phyloP scores from a whole-genome alignment of 2,888 invertebrate species.

The Clivina fossor region DNA sequence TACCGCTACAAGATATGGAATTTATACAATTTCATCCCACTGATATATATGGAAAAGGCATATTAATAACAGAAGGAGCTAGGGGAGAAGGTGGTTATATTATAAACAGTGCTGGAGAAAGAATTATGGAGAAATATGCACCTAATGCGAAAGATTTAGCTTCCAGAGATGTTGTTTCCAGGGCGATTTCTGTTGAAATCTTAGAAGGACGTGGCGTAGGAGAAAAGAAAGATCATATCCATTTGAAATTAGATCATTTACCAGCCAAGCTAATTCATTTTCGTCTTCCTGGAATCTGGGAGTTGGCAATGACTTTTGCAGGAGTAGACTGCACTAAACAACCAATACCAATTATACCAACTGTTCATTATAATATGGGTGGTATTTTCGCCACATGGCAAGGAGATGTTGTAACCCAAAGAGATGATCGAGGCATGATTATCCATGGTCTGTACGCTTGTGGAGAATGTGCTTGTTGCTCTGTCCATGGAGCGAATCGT shows the following conservation, averaged over 20 bases:
- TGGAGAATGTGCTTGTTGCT: no score
- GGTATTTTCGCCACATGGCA: no score
- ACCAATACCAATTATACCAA: no score
- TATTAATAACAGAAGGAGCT: constrained; percentile 93
- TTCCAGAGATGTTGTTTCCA: constrained; percentile 93
- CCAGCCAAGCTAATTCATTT: constrained; percentile 58
- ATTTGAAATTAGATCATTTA: constrained; percentile 63
- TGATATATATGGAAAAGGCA: constrained; percentile 91
- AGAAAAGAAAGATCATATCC: constrained; percentile 63
- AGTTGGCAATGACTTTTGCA: no score
- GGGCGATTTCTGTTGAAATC: constrained; percentile 94
- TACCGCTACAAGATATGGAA: constrained; percentile 94
- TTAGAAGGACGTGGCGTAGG: constrained; percentile 75
- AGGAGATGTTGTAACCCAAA: no score
- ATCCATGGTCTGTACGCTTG: no score
- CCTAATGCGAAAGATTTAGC: constrained; percentile 96
- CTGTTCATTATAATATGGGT: no score
- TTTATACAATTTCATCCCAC: constrained; percentile 99
- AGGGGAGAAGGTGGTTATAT: constrained; percentile 96
- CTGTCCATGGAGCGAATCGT: no score
- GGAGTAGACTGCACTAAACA: no score
- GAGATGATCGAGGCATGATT: no score
- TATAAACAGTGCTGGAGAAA: constrained; percentile 90
- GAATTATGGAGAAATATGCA: constrained; percentile 97
- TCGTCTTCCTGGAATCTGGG: constrained; percentile 60